Percentiles rank a stretch among this genome's conserved stretches.
phyloP scores from a whole-genome alignment of 1,140 invertebrate species.

The Andricus grossulariae region DNA sequence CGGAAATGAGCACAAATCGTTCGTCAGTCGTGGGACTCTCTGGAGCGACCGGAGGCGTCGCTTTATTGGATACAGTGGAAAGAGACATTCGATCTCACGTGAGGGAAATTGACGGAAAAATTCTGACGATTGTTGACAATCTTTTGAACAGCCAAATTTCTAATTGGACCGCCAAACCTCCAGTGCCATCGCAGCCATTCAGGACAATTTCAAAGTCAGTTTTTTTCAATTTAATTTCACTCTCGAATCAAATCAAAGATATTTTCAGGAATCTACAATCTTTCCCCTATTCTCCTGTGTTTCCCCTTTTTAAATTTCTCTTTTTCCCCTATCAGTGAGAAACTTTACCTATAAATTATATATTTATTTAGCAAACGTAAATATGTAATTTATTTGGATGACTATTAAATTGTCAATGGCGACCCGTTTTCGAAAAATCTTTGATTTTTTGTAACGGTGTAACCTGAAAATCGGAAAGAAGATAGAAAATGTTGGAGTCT shows the following conservation, averaged over 20 bases:
- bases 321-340: no score
- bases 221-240: background rate
- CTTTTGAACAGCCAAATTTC: constrained; percentile 86
- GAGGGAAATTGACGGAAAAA: constrained; percentile 93
- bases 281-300: no score
- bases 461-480: no score
- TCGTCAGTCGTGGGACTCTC: constrained; percentile 60
- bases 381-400: no score
- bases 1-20: constrained; percentile 65
- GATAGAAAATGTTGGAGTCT: no score
- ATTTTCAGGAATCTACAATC: no score
- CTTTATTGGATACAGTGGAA: constrained; percentile 81
- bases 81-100: constrained; percentile 92
- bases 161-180: constrained; percentile 95
- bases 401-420: no score
- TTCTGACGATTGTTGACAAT: constrained; percentile 91
- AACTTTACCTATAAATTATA: no score
- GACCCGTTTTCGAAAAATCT: no score
- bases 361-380: no score
- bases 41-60: constrained; percentile 66
- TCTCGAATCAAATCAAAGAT: background rate
- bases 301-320: no score
- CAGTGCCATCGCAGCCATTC: constrained; percentile 95
- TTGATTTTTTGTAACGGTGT: no score
- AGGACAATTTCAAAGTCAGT: constrained; percentile 86